Evolutionary conservation across 2,888 invertebrate genomes (phyloP).

Genomic region (Limnephilus lunatus): DNA sequence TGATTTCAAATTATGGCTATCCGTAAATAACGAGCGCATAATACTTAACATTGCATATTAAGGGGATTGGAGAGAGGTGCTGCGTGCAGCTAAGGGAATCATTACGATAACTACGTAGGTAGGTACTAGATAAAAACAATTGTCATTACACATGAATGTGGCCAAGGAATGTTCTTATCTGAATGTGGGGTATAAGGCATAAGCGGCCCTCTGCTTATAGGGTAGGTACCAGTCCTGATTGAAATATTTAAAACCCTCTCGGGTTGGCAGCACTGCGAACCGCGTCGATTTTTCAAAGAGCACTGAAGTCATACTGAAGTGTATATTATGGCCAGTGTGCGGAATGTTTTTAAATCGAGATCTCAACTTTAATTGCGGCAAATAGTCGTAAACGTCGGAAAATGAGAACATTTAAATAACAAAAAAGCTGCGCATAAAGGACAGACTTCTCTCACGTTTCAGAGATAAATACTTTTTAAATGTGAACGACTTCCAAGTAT

Average conservation of each 20-base stretch:
- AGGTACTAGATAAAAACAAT: neutral
- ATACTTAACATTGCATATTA: neutral
- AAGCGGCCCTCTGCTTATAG: neutral
- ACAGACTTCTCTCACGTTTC: neutral
- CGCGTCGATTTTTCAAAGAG: neutral
- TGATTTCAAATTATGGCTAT: neutral
- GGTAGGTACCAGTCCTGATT: neutral
- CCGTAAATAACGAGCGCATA: neutral
- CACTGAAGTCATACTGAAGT: neutral
- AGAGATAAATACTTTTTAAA: neutral
- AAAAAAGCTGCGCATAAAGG: neutral
- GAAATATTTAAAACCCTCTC: neutral
- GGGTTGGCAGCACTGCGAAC: neutral
- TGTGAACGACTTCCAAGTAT: neutral
- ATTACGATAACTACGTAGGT: neutral
- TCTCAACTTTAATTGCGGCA: neutral
- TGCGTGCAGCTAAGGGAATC: neutral
- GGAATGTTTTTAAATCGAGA: constrained; percentile 2
- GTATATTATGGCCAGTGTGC: neutral
- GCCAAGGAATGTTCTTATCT: neutral
- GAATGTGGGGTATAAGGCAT: neutral
- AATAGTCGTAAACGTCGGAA: neutral
- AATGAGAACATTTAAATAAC: neutral
- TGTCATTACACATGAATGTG: neutral
- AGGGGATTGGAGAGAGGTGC: neutral